Evolutionary conservation across 2,797 vertebrate genomes (phyloP).

Genomic region (Myotis findleyi): DNA sequence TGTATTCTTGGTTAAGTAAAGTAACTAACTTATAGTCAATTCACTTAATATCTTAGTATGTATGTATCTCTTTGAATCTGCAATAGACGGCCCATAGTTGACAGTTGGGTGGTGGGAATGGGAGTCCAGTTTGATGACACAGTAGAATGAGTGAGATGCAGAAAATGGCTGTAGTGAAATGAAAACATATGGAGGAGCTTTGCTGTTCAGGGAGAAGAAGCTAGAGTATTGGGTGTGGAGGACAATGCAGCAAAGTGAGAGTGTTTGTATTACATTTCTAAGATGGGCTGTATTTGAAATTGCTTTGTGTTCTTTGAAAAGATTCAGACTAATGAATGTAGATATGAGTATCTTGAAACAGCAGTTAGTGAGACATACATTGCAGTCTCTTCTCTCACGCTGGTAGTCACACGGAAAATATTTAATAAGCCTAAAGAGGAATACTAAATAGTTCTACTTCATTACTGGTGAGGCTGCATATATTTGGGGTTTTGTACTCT

Average conservation of each 20-base stretch:
- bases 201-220: neutral
- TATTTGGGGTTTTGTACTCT: neutral
- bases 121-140: neutral
- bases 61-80: neutral
- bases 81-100: neutral
- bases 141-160: neutral
- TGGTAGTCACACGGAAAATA: neutral
- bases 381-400: neutral
- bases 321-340: neutral
- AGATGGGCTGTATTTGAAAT: neutral
- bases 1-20: neutral
- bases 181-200: neutral
- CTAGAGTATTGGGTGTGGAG: neutral
- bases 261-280: neutral
- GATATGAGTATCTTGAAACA: neutral
- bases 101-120: neutral
- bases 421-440: neutral
- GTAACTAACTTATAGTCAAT: neutral
- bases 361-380: neutral
- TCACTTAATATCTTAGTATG: neutral
- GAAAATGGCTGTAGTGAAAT: neutral
- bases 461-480: neutral
- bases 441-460: neutral
- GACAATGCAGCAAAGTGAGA: neutral
- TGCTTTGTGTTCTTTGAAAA: neutral